Evolutionary conservation across 2,888 invertebrate genomes (phyloP).

Genomic region (Leptinotarsa rubiginosa): DNA sequence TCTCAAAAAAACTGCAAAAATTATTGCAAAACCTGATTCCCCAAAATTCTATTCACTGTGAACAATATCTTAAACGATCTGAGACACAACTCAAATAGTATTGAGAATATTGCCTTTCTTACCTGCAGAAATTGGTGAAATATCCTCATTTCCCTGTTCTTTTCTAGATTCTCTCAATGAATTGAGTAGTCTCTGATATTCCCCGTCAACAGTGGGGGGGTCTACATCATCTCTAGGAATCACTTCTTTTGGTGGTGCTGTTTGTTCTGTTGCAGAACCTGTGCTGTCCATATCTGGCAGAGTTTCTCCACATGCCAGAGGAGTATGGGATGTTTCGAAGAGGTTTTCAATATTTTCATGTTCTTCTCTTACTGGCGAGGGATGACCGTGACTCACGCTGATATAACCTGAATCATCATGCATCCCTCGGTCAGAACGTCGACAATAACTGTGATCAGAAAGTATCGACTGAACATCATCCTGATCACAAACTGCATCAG

Average conservation of each 20-base stretch:
- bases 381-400: slow-evolving; percentile 13
- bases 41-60: background rate
- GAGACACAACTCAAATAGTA: no score
- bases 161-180: slow-evolving; percentile 25
- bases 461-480: slow-evolving; percentile 30
- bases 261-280: background rate
- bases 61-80: background rate
- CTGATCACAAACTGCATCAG: background rate
- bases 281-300: background rate
- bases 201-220: slow-evolving; percentile 30
- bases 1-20: no score
- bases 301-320: background rate
- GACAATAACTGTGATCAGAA: slow-evolving; percentile 40
- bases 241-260: background rate
- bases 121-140: slow-evolving; percentile 12
- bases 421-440: slow-evolving; percentile 2
- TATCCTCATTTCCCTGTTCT: slow-evolving; percentile 15
- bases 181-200: slow-evolving; percentile 32
- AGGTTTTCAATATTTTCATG: background rate
- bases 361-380: background rate
- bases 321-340: background rate
- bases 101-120: background rate
- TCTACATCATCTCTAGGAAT: background rate
- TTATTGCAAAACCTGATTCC: no score
- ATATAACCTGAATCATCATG: slow-evolving; percentile 41